A percentile compares a stretch with the other conserved stretches of the same genome.
These are phyloP conservation scores for Adelognathus sp. DNA, from an alignment of 2,888 invertebrate genomes.

Conservation along the genomic window DNA sequence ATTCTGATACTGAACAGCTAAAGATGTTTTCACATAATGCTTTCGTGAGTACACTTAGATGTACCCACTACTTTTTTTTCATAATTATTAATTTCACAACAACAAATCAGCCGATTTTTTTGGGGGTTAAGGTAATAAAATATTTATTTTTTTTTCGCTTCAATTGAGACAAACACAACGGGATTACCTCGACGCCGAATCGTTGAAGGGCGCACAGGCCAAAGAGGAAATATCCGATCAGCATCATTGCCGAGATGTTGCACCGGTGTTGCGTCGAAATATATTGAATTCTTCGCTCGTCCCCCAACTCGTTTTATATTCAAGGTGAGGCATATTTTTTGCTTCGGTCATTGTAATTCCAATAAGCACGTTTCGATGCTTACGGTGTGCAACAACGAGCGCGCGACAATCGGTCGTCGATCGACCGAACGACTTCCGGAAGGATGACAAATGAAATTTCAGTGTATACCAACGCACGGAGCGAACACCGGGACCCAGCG, in stretches of 20 bases:
- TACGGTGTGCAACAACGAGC: neutral
- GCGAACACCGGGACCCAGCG: neutral
- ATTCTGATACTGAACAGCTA: too few relatives aligned
- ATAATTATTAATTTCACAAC: too few relatives aligned
- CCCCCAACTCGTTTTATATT: neutral
- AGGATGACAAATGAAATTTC: neutral
- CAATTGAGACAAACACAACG: neutral
- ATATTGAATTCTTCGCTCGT: neutral
- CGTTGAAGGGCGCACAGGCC: neutral
- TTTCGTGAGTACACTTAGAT: too few relatives aligned
- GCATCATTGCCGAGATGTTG: neutral
- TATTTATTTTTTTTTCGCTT: too few relatives aligned
- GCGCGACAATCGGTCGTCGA: neutral
- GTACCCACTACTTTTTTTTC: too few relatives aligned
- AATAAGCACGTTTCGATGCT: neutral
- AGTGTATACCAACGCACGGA: neutral
- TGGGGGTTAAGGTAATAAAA: too few relatives aligned
- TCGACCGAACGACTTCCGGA: neutral
- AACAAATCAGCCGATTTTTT: too few relatives aligned
- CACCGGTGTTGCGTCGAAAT: neutral
- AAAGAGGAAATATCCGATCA: neutral
- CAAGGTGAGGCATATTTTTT: neutral
- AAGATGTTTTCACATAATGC: too few relatives aligned
- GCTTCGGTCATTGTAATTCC: neutral
- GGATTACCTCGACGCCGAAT: neutral